A percentile compares a stretch with the other conserved stretches of the same genome.
Evolutionary conservation across 2,113 vertebrate genomes (phyloP).

Genomic region (Gymnarchus niloticus): DNA sequence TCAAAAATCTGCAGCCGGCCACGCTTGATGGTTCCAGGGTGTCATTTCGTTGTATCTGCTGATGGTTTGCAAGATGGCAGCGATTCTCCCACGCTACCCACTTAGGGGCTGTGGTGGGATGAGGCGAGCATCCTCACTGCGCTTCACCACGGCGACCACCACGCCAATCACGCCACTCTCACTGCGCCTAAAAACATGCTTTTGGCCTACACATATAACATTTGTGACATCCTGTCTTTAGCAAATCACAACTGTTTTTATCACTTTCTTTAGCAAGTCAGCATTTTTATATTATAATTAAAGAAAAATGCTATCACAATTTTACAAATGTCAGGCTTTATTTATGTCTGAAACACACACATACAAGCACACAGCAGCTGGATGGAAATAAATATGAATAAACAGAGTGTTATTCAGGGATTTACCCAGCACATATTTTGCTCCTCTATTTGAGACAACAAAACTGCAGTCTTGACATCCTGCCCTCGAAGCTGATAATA

Average conservation of each 20-base stretch:
- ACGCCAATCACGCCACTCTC: not conserved
- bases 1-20: conserved; percentile 51
- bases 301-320: not conserved
- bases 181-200: not conserved
- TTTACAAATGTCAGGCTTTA: not conserved
- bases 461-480: conserved; percentile 71
- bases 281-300: not conserved
- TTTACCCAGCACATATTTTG: conserved; percentile 56
- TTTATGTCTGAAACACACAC: not conserved
- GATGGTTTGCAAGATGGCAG: not conserved
- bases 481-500: conserved; percentile 69
- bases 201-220: not conserved
- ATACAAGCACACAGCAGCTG: conserved; percentile 36
- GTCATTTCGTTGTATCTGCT: conserved; percentile 5
- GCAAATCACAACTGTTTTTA: not conserved
- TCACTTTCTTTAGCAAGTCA: not conserved
- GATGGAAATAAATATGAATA: conserved; percentile 56
- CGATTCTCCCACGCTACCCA: not conserved
- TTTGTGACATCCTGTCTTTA: not conserved
- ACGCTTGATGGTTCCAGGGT: not conserved
- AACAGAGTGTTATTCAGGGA: conserved; percentile 58
- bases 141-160: not conserved
- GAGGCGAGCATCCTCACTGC: not conserved
- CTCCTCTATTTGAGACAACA: conserved; percentile 65
- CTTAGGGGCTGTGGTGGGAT: not conserved